Conservation (phyloP, 2,797 vertebrate species). For the Poeciliopsis paucimaculata region DNA sequence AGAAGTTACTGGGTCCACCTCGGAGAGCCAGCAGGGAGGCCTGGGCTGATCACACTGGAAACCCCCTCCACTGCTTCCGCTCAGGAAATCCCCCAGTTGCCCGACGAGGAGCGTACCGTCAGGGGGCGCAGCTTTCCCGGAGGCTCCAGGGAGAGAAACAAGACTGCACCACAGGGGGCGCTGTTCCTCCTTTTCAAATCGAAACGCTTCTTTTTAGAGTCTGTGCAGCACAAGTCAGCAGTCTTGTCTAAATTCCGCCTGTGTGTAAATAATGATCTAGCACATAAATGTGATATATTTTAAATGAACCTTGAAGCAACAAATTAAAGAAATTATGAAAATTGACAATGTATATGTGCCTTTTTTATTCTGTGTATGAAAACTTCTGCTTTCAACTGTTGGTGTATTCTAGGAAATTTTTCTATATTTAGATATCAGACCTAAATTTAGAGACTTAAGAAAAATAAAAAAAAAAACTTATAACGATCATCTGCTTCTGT, state of each 20-base stretch:
- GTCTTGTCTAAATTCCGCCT: neutral
- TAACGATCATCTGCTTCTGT: neutral
- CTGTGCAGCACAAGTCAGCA: neutral
- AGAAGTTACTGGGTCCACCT: constrained; percentile 43
- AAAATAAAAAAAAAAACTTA: neutral
- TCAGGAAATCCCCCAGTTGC: constrained; percentile 85
- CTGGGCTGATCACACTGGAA: constrained; percentile 77
- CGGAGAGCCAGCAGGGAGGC: constrained; percentile 58
- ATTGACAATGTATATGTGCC: neutral
- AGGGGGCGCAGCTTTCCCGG: constrained; percentile 49
- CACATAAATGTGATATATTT: neutral
- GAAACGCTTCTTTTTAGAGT: neutral
- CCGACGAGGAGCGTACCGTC: constrained; percentile 19
- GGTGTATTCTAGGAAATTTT: neutral
- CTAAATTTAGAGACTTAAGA: neutral
- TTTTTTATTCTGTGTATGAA: neutral
- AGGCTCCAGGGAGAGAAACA: neutral
- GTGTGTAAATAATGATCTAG: neutral
- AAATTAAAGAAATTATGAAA: neutral
- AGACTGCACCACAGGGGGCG: neutral
- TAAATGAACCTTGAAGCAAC: neutral
- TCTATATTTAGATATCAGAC: neutral
- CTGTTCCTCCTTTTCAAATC: neutral
- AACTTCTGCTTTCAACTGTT: neutral
- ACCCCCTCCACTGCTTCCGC: constrained; percentile 85